phyloP scores from a whole-genome alignment of 2,113 vertebrate genomes.

The Oplegnathus fasciatus region DNA sequence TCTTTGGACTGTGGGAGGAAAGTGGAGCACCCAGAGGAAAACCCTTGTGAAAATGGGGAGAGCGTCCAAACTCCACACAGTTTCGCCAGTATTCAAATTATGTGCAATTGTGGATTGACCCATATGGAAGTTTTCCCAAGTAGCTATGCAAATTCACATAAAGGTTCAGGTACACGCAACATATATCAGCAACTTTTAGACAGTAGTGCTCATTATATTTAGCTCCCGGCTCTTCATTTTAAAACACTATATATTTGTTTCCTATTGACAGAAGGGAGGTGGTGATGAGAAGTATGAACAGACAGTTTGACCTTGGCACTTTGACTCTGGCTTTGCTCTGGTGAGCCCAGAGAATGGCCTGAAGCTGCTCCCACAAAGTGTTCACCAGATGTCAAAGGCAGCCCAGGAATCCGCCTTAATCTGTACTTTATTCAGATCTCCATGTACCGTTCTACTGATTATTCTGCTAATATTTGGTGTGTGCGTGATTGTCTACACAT shows the following conservation, averaged over 20 bases:
- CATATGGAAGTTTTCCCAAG: constrained; percentile 32
- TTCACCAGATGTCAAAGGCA: constrained; percentile 51
- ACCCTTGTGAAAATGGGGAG: constrained; percentile 37
- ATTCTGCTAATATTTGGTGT: constrained; percentile 10
- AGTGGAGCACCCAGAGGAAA: constrained; percentile 43
- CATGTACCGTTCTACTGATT: not conserved
- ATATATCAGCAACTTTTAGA: constrained; percentile 14
- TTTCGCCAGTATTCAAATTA: constrained; percentile 39
- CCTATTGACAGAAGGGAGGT: constrained; percentile 63
- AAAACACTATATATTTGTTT: constrained; percentile 31
- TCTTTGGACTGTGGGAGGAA: constrained; percentile 42
- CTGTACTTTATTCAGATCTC: constrained; percentile 25
- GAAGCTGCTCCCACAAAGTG: constrained; percentile 62
- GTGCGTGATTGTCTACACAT: not conserved
- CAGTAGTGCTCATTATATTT: constrained; percentile 5
- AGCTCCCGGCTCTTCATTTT: constrained; percentile 10
- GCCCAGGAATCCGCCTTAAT: constrained; percentile 42
- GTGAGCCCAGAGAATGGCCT: constrained; percentile 72
- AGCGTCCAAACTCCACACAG: constrained; percentile 49
- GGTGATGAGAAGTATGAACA: constrained; percentile 40
- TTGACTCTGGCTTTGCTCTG: constrained; percentile 64
- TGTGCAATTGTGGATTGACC: constrained; percentile 49
- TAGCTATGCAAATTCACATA: constrained; percentile 24
- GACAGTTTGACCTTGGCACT: constrained; percentile 71
- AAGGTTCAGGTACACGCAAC: not conserved